Percentiles rank a stretch among this genome's conserved stretches.
Conservation (phyloP, 2,888 invertebrate genomes). For the Epinotia brunnichana region DNA sequence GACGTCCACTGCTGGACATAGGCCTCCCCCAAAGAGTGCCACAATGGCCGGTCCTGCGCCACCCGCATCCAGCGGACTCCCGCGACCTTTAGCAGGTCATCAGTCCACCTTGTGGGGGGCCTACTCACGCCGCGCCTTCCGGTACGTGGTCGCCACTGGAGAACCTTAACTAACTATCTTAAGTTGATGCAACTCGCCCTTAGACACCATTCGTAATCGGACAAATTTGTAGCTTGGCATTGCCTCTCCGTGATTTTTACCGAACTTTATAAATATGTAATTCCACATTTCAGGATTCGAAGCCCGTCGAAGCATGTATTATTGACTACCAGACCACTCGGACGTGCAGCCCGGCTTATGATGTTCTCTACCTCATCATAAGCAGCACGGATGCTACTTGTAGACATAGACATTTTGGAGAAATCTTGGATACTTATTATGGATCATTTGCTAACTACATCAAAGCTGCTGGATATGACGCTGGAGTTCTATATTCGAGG, state of each 20-base stretch:
- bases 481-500: slow-evolving; percentile 58
- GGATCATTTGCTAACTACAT: slow-evolving; percentile 58
- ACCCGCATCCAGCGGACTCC: too few relatives aligned
- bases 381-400: slow-evolving; percentile 64
- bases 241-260: background rate
- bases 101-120: too few relatives aligned
- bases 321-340: slow-evolving; percentile 76
- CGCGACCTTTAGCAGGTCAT: too few relatives aligned
- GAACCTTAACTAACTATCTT: too few relatives aligned
- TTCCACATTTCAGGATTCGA: slow-evolving; percentile 59
- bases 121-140: too few relatives aligned
- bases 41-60: too few relatives aligned
- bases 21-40: too few relatives aligned
- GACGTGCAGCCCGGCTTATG: slow-evolving; percentile 69
- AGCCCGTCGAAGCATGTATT: slow-evolving; percentile 66
- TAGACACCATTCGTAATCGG: background rate
- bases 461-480: slow-evolving; percentile 50
- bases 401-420: slow-evolving; percentile 55
- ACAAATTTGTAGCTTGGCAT: background rate
- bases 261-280: background rate
- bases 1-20: too few relatives aligned
- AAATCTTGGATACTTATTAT: slow-evolving; percentile 66
- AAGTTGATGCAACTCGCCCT: too few relatives aligned
- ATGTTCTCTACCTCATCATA: slow-evolving; percentile 68
- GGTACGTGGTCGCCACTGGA: too few relatives aligned